Conservation (phyloP, 2,888 invertebrate genomes). For the Himalopsyche kuldschensis region DNA sequence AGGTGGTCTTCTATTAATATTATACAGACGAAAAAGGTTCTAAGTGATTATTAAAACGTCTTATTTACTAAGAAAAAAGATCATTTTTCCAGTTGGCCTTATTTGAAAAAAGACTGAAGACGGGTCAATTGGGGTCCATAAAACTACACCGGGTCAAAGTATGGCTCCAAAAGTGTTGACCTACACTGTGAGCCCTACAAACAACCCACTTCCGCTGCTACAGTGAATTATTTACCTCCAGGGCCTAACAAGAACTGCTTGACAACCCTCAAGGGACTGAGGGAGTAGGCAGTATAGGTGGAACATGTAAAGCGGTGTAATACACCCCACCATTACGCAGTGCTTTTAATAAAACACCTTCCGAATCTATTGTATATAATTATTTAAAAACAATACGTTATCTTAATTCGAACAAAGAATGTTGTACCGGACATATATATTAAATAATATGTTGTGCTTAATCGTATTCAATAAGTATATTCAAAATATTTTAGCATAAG, state of each 20-base stretch:
- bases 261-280: not conserved
- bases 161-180: not conserved
- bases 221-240: not conserved
- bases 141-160: not conserved
- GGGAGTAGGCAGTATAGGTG: not conserved
- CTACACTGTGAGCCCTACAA: not conserved
- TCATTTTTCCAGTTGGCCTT: not conserved
- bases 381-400: no score
- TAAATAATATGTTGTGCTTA: no score
- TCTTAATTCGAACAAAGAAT: no score
- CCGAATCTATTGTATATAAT: no score
- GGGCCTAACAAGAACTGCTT: not conserved
- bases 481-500: no score
- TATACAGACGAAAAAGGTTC: no score
- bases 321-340: not conserved
- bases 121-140: not conserved
- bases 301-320: not conserved
- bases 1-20: no score
- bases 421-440: no score
- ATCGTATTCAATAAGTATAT: no score
- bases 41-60: no score
- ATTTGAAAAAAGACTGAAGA: not conserved
- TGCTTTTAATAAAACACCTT: no score
- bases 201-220: not conserved
- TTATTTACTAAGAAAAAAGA: not conserved